These are phyloP conservation scores for Propithecus coquereli DNA, from an alignment of 2,113 vertebrate species.

Conservation along the genomic window DNA sequence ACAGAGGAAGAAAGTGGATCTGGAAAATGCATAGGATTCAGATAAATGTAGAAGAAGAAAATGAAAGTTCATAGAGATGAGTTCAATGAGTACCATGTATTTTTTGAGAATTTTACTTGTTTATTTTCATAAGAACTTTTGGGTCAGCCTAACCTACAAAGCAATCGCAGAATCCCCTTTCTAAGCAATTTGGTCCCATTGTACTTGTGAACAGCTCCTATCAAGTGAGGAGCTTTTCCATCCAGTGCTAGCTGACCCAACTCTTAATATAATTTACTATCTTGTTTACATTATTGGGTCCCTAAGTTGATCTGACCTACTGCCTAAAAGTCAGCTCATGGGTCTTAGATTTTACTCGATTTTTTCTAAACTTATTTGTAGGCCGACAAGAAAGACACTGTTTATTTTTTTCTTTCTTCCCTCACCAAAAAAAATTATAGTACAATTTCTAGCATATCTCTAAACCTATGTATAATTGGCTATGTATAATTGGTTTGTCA, in stretches of 20 bases:
- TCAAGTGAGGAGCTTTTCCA: not conserved
- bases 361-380: conserved; percentile 21
- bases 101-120: conserved; percentile 30
- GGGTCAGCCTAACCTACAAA: conserved; percentile 40
- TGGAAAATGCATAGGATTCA: not conserved
- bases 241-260: not conserved
- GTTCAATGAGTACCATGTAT: not conserved
- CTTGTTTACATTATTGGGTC: not conserved
- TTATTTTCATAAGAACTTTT: conserved; percentile 31
- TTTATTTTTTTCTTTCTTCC: not conserved
- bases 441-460: not conserved
- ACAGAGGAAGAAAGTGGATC: not conserved
- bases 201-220: not conserved
- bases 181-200: conserved; percentile 17
- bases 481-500: not conserved
- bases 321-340: conserved; percentile 15
- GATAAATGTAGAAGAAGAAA: not conserved
- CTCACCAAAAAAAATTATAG: not conserved
- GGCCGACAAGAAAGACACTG: not conserved
- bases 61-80: not conserved
- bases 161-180: conserved; percentile 7
- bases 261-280: conserved; percentile 9
- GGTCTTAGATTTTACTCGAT: not conserved
- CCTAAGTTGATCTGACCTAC: not conserved
- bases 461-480: no score